Percentiles rank a stretch among this genome's conserved stretches.
These are phyloP conservation scores for Cenopis cana DNA, from an alignment of 2,888 invertebrate species.

Conservation along the genomic window DNA sequence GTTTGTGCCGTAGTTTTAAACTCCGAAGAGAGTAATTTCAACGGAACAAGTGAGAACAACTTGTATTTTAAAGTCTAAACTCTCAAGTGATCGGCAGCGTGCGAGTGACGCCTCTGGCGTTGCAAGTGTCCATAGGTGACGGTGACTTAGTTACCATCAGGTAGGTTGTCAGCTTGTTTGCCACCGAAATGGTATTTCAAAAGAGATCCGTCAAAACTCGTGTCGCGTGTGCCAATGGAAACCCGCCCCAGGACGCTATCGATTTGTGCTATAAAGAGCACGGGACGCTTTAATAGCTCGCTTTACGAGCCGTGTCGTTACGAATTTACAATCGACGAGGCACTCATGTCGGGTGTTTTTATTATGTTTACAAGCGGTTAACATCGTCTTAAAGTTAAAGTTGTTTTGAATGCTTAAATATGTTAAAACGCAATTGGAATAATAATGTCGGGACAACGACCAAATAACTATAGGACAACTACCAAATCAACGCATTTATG, in stretches of 20 bases:
- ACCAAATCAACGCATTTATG: too few species aligned
- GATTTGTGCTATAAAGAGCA: conserved; percentile 67
- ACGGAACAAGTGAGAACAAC: not conserved
- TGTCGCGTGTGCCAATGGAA: conserved; percentile 49
- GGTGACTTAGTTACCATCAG: too few species aligned
- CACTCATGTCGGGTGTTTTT: conserved; percentile 16
- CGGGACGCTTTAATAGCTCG: conserved; percentile 60
- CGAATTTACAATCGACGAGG: conserved; percentile 41
- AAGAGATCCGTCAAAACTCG: conserved; percentile 30
- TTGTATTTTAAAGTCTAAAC: too few species aligned
- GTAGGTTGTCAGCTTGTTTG: too few species aligned
- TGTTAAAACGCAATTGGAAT: not conserved
- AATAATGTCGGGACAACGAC: too few species aligned
- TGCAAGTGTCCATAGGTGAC: too few species aligned
- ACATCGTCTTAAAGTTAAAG: conserved; percentile 8
- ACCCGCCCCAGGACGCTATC: conserved; percentile 62
- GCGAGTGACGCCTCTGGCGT: too few species aligned
- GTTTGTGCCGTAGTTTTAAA: not conserved
- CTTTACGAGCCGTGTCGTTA: conserved; percentile 53
- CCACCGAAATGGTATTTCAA: too few species aligned
- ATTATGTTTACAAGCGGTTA: conserved; percentile 21
- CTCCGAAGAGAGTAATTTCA: not conserved
- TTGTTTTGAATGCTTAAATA: not conserved
- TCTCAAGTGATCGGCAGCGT: not conserved
- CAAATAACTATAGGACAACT: too few species aligned